phyloP scores from a whole-genome alignment of 1,140 invertebrate genomes.

The Camponotus pennsylvanicus region DNA sequence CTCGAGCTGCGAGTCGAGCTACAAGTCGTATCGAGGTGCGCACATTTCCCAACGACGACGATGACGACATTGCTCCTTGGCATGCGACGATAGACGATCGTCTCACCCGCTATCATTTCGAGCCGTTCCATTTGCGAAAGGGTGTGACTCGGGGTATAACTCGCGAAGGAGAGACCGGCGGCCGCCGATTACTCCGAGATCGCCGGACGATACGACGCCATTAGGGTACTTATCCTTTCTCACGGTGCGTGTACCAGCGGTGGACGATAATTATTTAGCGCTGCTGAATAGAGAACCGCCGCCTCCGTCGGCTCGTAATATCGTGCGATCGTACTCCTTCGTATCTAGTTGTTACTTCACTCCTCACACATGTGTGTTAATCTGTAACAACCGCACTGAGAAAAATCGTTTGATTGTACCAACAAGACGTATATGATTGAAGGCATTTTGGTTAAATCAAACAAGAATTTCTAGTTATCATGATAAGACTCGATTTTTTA shows the following conservation, averaged over 20 bases:
- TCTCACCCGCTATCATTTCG: slow-evolving; percentile 81
- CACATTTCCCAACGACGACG: slow-evolving; percentile 63
- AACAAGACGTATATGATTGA: too few species aligned
- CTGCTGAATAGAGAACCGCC: slow-evolving; percentile 13
- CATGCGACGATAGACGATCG: slow-evolving; percentile 81
- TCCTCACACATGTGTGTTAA: background rate
- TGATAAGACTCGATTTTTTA: too few species aligned
- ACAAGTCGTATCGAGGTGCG: slow-evolving; percentile 38
- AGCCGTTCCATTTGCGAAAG: slow-evolving; percentile 81
- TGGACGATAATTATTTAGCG: slow-evolving; percentile 64
- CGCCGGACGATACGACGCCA: slow-evolving; percentile 75
- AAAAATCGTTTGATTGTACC: too few species aligned
- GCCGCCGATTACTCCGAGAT: slow-evolving; percentile 80
- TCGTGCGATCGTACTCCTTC: slow-evolving; percentile 22
- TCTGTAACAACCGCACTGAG: slow-evolving; percentile 16
- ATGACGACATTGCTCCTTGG: slow-evolving; percentile 79
- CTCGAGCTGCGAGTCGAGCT: slow-evolving; percentile 5
- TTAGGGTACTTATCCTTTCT: slow-evolving; percentile 72
- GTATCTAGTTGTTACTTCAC: slow-evolving; percentile 3
- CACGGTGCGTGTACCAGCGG: slow-evolving; percentile 60
- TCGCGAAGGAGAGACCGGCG: slow-evolving; percentile 68
- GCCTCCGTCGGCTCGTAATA: slow-evolving; percentile 20
- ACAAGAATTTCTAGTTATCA: too few species aligned
- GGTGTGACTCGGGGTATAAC: slow-evolving; percentile 81
- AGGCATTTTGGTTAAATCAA: too few species aligned